Evolutionary conservation across 2,797 vertebrate genomes (phyloP).

Genomic region (Anomalospiza imberbis): DNA sequence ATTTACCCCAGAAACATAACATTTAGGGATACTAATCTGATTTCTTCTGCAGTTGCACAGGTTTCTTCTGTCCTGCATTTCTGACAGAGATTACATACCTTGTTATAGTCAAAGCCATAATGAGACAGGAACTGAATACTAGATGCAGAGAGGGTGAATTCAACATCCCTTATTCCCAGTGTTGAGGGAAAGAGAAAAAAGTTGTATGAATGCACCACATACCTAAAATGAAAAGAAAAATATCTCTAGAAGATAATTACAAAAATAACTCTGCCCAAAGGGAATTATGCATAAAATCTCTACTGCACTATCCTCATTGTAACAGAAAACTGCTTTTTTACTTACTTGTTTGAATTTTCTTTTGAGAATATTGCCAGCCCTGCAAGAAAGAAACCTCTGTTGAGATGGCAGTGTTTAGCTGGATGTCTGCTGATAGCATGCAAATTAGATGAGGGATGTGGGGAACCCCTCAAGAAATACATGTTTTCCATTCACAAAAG

Average conservation of each 20-base stretch:
- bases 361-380: constrained; percentile 74
- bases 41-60: not conserved
- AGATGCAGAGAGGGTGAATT: constrained; percentile 72
- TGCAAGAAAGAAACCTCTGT: not conserved
- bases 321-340: not conserved
- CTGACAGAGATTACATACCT: constrained; percentile 51
- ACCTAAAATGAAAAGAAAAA: constrained; percentile 54
- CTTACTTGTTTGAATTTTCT: constrained; percentile 71
- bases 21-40: not conserved
- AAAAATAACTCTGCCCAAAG: not conserved
- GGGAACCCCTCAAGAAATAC: not conserved
- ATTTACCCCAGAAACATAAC: not conserved
- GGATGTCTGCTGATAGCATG: not conserved
- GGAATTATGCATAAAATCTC: not conserved
- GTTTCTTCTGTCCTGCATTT: not conserved
- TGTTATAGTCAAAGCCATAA: constrained; percentile 77
- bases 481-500: not conserved
- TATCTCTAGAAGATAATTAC: not conserved
- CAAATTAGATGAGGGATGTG: not conserved
- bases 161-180: constrained; percentile 60
- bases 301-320: not conserved
- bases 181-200: constrained; percentile 77
- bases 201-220: constrained; percentile 73
- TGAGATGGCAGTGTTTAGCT: not conserved
- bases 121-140: constrained; percentile 73